Conservation (phyloP, 1,140 invertebrate genomes). For the Drosophila nigrodunni region DNA sequence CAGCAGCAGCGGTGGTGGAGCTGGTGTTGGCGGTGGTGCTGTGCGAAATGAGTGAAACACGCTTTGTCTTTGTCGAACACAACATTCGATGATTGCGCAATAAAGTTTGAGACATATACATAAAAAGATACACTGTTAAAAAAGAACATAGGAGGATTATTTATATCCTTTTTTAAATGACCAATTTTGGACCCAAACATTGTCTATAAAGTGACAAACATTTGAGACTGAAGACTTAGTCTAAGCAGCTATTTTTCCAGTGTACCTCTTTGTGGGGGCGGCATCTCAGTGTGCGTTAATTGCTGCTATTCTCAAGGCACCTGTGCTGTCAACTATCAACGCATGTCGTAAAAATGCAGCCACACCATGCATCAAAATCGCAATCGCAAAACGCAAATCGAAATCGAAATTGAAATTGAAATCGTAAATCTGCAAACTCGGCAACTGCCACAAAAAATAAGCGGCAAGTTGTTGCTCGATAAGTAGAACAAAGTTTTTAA, state of each 20-base stretch:
- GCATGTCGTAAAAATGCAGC: constrained; percentile 46
- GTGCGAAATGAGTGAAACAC: constrained; percentile 55
- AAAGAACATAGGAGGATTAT: no score
- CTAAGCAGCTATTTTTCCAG: no score
- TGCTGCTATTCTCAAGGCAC: constrained; percentile 36
- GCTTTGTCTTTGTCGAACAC: constrained; percentile 66
- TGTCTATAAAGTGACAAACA: no score
- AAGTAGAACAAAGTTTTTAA: constrained; percentile 70
- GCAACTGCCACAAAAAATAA: constrained; percentile 13
- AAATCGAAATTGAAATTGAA: constrained; percentile 20
- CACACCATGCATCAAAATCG: constrained; percentile 39
- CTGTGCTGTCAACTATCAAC: constrained; percentile 57
- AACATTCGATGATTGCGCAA: constrained; percentile 65
- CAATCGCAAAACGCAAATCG: constrained; percentile 25
- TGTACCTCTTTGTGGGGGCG: constrained; percentile 39
- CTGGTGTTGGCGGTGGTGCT: background rate
- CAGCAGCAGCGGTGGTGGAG: background rate
- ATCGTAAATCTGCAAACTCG: constrained; percentile 14
- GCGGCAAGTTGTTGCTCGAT: constrained; percentile 39
- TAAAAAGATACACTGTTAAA: no score
- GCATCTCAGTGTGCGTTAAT: constrained; percentile 65
- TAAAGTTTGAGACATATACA: constrained; percentile 33
- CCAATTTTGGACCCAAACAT: no score
- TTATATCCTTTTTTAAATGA: no score
- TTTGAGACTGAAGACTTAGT: no score